Evolutionary conservation across 2,113 vertebrate species (phyloP).

Genomic region (Nicator chloris): DNA sequence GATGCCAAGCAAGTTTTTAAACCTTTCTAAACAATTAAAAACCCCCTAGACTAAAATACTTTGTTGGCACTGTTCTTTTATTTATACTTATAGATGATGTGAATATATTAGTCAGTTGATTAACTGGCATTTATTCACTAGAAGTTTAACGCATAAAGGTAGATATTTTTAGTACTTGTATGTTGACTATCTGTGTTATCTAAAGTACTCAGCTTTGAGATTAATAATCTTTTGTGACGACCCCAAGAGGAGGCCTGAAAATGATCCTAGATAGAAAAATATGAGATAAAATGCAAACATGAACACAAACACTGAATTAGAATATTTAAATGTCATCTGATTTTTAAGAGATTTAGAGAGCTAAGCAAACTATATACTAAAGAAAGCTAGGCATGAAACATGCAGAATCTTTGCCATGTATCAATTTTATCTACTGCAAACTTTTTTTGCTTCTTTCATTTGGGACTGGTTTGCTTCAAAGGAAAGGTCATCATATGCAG

Average conservation of each 20-base stretch:
- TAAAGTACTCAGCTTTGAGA: neutral
- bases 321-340: neutral
- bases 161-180: neutral
- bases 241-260: neutral
- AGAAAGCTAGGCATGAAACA: neutral
- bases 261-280: neutral
- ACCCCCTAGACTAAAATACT: fast-evolving
- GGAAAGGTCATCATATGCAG: neutral
- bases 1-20: neutral
- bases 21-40: neutral
- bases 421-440: neutral
- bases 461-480: neutral
- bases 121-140: neutral
- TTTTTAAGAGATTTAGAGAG: neutral
- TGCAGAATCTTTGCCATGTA: neutral
- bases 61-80: neutral
- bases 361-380: neutral
- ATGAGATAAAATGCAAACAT: neutral
- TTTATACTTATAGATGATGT: neutral
- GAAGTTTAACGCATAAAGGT: neutral
- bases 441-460: neutral
- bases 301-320: neutral
- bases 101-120: neutral
- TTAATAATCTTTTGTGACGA: neutral
- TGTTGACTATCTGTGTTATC: neutral